A percentile compares a stretch with the other conserved stretches of the same genome.
These are phyloP conservation scores for Sisyra terminalis DNA, from an alignment of 2,888 invertebrate species.

Conservation along the genomic window DNA sequence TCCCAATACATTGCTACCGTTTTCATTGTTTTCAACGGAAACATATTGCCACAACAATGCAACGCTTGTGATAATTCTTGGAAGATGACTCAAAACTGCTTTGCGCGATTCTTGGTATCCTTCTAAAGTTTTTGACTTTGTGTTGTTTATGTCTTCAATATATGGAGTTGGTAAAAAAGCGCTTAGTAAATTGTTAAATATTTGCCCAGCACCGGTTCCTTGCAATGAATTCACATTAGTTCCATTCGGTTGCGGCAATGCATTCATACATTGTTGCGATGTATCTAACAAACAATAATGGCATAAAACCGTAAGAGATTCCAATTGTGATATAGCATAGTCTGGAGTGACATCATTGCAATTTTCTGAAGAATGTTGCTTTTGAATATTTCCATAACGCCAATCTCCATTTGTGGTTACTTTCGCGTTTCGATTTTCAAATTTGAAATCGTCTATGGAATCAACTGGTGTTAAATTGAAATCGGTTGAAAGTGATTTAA, in stretches of 20 bases:
- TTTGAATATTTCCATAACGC: constrained; percentile 1
- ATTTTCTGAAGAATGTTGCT: background rate
- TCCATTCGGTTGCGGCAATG: constrained; percentile 34
- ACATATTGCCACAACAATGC: constrained; percentile 66
- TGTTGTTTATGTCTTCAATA: constrained; percentile 22
- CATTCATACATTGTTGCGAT: constrained; percentile 37
- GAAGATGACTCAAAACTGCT: constrained; percentile 61
- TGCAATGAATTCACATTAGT: constrained; percentile 32
- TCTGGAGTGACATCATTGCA: constrained; percentile 19
- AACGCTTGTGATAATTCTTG: constrained; percentile 64
- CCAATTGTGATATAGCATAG: constrained; percentile 59
- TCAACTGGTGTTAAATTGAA: constrained; percentile 8
- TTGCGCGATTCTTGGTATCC: constrained; percentile 41
- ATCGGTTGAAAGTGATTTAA: constrained; percentile 4
- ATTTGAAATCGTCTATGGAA: background rate
- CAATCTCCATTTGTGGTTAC: too few species aligned
- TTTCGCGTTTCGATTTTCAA: too few species aligned
- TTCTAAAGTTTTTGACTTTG: constrained; percentile 24
- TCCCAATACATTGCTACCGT: constrained; percentile 34
- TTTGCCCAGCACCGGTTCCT: constrained; percentile 46
- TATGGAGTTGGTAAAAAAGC: constrained; percentile 54
- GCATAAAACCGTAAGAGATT: constrained; percentile 59
- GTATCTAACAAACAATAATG: constrained; percentile 65
- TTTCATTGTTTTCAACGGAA: constrained; percentile 23
- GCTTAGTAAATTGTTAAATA: constrained; percentile 65